Conservation (phyloP, 2,888 invertebrate genomes). For the Agonopterix heracliana region DNA sequence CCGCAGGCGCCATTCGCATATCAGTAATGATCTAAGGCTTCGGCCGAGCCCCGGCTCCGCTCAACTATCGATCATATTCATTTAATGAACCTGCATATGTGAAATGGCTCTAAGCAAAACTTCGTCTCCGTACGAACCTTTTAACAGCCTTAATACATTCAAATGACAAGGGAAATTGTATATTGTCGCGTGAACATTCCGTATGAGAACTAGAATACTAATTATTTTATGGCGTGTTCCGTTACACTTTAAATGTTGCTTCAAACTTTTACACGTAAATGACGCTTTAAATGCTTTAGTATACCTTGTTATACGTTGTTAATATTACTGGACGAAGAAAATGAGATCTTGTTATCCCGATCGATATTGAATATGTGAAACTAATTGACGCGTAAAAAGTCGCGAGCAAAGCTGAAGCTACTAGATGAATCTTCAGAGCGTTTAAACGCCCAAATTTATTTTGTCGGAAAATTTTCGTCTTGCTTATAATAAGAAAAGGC, state of each 20-base stretch:
- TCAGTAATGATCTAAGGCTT: constrained; percentile 62
- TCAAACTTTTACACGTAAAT: constrained; percentile 13
- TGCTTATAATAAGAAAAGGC: too few relatives aligned
- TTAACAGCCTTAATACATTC: constrained; percentile 17
- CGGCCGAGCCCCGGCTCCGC: constrained; percentile 19
- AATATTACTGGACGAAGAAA: too few relatives aligned
- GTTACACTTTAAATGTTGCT: constrained; percentile 26
- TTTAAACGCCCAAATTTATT: too few relatives aligned
- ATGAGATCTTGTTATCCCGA: too few relatives aligned
- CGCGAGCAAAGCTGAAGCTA: too few relatives aligned
- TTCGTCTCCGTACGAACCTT: constrained; percentile 10
- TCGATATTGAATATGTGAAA: too few relatives aligned
- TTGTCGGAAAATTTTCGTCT: too few relatives aligned
- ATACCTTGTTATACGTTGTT: too few relatives aligned
- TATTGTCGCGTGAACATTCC: constrained; percentile 30
- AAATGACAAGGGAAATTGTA: constrained; percentile 26
- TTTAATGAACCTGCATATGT: constrained; percentile 41
- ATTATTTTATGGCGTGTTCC: constrained; percentile 49
- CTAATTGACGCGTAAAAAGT: too few relatives aligned
- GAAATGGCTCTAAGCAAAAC: constrained; percentile 28
- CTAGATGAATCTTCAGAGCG: too few relatives aligned
- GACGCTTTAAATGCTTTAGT: background rate
- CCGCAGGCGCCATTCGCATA: constrained; percentile 64
- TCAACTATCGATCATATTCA: constrained; percentile 61
- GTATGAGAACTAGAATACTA: constrained; percentile 34